phyloP scores from a whole-genome alignment of 2,888 invertebrate genomes.

The Polydrusus tereticollis region DNA sequence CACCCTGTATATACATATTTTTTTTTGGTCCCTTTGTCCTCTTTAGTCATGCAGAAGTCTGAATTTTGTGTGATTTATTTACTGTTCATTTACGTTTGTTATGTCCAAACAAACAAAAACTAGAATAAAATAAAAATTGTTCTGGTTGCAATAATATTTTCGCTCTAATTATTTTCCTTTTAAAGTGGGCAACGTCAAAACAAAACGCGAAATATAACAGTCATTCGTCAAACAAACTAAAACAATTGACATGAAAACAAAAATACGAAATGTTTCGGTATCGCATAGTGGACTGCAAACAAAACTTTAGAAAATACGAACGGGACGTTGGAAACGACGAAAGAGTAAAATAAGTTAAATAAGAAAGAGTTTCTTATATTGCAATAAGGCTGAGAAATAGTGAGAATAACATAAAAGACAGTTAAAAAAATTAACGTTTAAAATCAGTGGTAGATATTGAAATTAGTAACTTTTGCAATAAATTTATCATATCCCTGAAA shows the following conservation, averaged over 20 bases:
- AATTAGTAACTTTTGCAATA: constrained; percentile 16
- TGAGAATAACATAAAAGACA: constrained; percentile 22
- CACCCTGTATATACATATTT: too few relatives aligned
- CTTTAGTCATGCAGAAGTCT: too few relatives aligned
- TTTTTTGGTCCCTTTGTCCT: too few relatives aligned
- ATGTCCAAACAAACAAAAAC: too few relatives aligned
- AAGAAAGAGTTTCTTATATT: constrained; percentile 14
- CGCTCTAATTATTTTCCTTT: too few relatives aligned
- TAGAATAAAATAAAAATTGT: neutral
- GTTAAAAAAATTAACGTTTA: neutral
- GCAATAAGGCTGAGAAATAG: constrained; percentile 33
- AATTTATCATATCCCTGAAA: constrained; percentile 3
- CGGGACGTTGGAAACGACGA: neutral
- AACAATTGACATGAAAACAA: neutral
- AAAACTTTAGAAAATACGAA: neutral
- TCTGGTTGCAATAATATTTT: neutral
- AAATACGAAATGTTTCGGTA: neutral
- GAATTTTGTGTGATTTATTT: too few relatives aligned
- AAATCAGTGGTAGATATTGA: constrained; percentile 4
- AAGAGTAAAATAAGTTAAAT: neutral
- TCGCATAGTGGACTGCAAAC: neutral
- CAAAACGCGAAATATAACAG: neutral
- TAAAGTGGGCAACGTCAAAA: neutral
- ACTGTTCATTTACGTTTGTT: too few relatives aligned
- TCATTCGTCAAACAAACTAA: neutral